phyloP scores from a whole-genome alignment of 2,113 vertebrate species.

The Perccottus glenii region DNA sequence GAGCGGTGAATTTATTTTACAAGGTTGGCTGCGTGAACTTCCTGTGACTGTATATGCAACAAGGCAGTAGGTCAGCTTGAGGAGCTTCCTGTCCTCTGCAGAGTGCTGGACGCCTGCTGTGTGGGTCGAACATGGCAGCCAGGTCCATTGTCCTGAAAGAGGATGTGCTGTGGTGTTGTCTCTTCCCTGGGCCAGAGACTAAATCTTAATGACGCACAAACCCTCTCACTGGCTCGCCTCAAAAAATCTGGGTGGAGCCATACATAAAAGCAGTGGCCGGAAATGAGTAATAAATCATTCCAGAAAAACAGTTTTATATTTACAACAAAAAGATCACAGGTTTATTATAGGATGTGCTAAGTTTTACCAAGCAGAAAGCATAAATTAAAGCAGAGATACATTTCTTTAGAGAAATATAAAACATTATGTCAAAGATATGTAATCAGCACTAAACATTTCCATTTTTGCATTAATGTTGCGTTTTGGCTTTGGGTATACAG shows the following conservation, averaged over 20 bases:
- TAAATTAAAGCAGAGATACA: background rate
- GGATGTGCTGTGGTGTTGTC: constrained; percentile 83
- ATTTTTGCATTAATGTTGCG: too few relatives aligned
- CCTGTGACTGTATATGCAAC: constrained; percentile 71
- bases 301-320: background rate
- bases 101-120: constrained; percentile 74
- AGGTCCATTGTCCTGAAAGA: constrained; percentile 87
- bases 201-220: constrained; percentile 87
- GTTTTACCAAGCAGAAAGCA: background rate
- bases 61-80: constrained; percentile 74
- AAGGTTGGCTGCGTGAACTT: constrained; percentile 64
- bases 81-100: constrained; percentile 73
- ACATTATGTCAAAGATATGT: too few relatives aligned
- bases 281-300: constrained; percentile 5
- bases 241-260: constrained; percentile 83
- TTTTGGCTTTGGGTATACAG: too few relatives aligned
- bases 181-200: constrained; percentile 80
- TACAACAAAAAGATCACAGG: background rate
- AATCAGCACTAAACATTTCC: too few relatives aligned
- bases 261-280: constrained; percentile 59
- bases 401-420: too few relatives aligned
- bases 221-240: constrained; percentile 77
- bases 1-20: constrained; percentile 46
- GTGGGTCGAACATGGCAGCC: constrained; percentile 73
- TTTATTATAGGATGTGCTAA: background rate